Conservation (phyloP, 2,888 invertebrate genomes). For the Papilio gigon region DNA sequence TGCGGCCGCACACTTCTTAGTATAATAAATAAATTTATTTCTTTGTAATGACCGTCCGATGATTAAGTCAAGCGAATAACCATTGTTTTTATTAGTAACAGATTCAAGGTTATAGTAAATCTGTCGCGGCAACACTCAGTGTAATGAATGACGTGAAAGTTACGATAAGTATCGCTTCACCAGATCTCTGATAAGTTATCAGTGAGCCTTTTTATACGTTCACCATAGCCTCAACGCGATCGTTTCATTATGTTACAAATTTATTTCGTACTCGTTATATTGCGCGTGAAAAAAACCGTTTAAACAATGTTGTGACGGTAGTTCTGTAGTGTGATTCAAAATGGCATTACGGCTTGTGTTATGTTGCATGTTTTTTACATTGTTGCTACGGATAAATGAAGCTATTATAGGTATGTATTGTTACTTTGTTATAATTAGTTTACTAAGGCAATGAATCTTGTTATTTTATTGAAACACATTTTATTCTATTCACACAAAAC, state of each 20-base stretch:
- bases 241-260: constrained; percentile 39
- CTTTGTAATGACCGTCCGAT: constrained; percentile 8
- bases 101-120: constrained; percentile 55
- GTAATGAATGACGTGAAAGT: constrained; percentile 55
- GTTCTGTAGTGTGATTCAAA: constrained; percentile 46
- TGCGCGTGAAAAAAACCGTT: constrained; percentile 41
- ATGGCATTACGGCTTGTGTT: constrained; percentile 59
- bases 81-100: constrained; percentile 37
- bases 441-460: not conserved
- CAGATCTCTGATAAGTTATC: constrained; percentile 73
- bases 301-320: constrained; percentile 42
- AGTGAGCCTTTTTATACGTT: constrained; percentile 57
- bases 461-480: not conserved
- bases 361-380: constrained; percentile 55
- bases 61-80: constrained; percentile 24
- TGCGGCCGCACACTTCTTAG: constrained; percentile 12
- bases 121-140: constrained; percentile 48
- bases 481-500: not conserved
- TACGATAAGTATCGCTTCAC: constrained; percentile 55
- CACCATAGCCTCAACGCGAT: constrained; percentile 48
- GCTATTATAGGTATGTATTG: constrained; percentile 48
- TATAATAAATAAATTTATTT: constrained; percentile 24
- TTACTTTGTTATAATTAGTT: not conserved
- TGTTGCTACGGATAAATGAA: constrained; percentile 53
- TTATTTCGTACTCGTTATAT: constrained; percentile 46